phyloP scores from a whole-genome alignment of 2,113 vertebrate genomes.

The Clupea harengus region DNA sequence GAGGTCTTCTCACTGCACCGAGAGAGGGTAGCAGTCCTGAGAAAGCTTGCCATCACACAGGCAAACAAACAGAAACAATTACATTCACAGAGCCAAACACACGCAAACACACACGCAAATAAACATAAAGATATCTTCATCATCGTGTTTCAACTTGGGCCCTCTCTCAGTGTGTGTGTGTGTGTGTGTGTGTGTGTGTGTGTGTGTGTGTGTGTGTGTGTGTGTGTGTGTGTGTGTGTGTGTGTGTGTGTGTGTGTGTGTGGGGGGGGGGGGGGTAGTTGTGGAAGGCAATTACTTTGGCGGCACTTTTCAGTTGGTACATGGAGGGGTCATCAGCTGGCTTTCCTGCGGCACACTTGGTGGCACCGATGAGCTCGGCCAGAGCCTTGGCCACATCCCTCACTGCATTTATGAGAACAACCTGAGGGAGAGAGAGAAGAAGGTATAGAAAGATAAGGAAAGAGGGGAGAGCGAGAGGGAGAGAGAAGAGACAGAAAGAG shows the following conservation, averaged over 20 bases:
- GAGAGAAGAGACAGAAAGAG: not conserved
- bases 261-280: not conserved
- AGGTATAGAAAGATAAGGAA: not conserved
- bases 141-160: not conserved
- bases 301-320: slow-evolving; percentile 97
- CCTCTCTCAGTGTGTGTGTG: not conserved
- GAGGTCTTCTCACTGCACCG: not conserved
- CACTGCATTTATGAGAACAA: slow-evolving; percentile 97
- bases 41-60: not conserved
- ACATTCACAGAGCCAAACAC: no score
- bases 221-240: not conserved
- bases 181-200: slow-evolving; percentile 3
- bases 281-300: slow-evolving; percentile 78
- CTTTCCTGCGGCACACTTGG: slow-evolving; percentile 95
- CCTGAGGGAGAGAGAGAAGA: slow-evolving; percentile 69
- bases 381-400: slow-evolving; percentile 97
- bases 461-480: not conserved
- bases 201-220: slow-evolving; percentile 6
- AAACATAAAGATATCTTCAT: not conserved
- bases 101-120: not conserved
- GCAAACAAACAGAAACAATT: not conserved
- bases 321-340: slow-evolving; percentile 94
- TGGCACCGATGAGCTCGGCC: slow-evolving; percentile 94
- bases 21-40: not conserved
- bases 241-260: not conserved